These are phyloP conservation scores for Thryonomys swinderianus DNA, from an alignment of 2,113 vertebrate genomes.

Conservation along the genomic window DNA sequence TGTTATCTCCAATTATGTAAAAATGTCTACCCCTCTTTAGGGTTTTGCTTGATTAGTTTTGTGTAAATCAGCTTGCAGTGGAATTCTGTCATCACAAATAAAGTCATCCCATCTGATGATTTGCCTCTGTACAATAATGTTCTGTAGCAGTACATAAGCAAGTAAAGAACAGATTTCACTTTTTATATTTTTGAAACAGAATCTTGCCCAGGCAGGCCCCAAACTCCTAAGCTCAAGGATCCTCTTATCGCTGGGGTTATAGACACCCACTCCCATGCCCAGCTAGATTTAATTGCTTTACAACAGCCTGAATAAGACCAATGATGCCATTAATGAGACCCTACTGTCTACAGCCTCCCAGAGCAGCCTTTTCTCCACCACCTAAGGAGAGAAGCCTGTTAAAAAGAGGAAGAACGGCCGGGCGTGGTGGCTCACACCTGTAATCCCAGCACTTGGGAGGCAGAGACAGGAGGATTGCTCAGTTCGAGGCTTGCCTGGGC, in stretches of 20 bases:
- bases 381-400: neutral
- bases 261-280: accelerated
- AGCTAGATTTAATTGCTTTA: neutral
- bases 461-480: no score
- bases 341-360: neutral
- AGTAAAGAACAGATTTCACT: neutral
- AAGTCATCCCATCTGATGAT: neutral
- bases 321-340: neutral
- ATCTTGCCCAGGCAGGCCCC: neutral
- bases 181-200: neutral
- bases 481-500: no score
- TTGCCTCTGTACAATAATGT: neutral
- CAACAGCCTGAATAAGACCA: neutral
- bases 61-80: neutral
- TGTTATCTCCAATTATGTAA: neutral
- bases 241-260: neutral
- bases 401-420: no score
- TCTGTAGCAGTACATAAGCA: neutral
- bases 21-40: neutral
- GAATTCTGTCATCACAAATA: neutral
- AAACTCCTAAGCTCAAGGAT: neutral
- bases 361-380: neutral
- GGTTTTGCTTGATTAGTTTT: neutral
- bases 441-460: no score
- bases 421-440: no score